Conservation (phyloP, 2,113 vertebrate species). For the Hippolais icterina region DNA sequence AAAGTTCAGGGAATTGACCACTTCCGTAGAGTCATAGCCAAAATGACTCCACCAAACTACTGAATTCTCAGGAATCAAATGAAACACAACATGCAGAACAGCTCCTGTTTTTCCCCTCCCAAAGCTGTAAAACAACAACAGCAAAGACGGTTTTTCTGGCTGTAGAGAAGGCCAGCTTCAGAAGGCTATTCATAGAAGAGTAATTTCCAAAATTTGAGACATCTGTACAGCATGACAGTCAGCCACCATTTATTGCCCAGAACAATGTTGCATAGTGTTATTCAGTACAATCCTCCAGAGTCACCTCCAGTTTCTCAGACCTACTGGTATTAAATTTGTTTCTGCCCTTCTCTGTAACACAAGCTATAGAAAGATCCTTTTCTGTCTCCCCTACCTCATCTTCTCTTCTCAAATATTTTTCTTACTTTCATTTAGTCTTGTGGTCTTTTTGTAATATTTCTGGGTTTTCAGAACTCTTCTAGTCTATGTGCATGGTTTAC, state of each 20-base stretch:
- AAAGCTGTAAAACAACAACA: not conserved
- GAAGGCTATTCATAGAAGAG: not conserved
- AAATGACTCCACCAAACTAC: not conserved
- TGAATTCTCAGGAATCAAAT: not conserved
- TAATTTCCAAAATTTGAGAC: slow-evolving; percentile 33
- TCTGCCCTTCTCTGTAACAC: not conserved
- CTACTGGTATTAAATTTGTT: not conserved
- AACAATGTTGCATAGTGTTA: not conserved
- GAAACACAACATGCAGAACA: not conserved
- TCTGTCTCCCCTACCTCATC: not conserved
- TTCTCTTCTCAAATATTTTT: slow-evolving; percentile 18
- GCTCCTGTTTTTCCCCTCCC: not conserved
- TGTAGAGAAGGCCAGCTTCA: not conserved
- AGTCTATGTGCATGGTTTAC: not conserved
- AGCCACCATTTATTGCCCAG: not conserved
- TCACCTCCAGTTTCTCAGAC: not conserved
- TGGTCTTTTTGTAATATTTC: slow-evolving; percentile 4
- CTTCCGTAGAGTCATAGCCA: not conserved
- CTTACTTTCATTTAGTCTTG: slow-evolving; percentile 31
- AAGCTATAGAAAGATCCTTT: not conserved
- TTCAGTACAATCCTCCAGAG: not conserved
- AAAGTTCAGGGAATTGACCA: not conserved
- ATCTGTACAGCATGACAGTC: not conserved
- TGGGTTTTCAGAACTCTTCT: slow-evolving; percentile 2
- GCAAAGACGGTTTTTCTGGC: not conserved